Base-by-base conservation (phyloP, 2,113 vertebrate species). In the Mesocricetus auratus region DNA sequence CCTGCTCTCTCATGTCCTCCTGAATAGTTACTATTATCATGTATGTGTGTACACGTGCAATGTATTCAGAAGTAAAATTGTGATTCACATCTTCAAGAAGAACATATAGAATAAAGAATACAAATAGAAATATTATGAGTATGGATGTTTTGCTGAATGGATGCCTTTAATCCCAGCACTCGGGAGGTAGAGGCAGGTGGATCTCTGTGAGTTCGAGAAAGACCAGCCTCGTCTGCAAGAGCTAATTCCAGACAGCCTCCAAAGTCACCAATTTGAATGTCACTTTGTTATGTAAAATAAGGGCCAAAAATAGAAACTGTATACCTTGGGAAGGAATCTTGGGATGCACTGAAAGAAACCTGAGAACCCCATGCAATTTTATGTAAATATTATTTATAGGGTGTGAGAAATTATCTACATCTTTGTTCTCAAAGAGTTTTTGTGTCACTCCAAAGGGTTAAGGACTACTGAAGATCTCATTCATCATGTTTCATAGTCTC, bases 251-350 rank as follows among this genome's bases (percentile, higher is more conserved):
- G 47, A 47, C 47, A 47, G 47, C 47, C 47, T 47, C 47, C 47
- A 47, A 47, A 47, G 47, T 8, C 75, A 33, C 45, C 22, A 75
- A 60, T 39, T 90, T 64, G 2, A 33, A 78, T 81, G 68, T 64
- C 91, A 85, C 58, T 94, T 93, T 53, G 58, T 36, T 66, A 50
- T 73, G 79, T 89, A 82, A 96, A 88, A 81, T 31, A 24, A 60
- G 45, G 87, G n/a, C 10, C 29, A 71, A 39, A 73, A 91, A 89
- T 85, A 19, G 87, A 22, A 83, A 3, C 2, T 31, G 3, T 73
- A 0, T 79, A 36, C 77, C 42, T 86, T 24, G 36, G 58, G 22
- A 95, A 74, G 36, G 1, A 7, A 7, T 60, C n/a, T 5, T 13
- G 21, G 26, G 6, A 42, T 45, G 47, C 53, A 7, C 21, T 16